A percentile compares a stretch with the other conserved stretches of the same genome.
Evolutionary conservation across 1,140 invertebrate genomes (phyloP).

Genomic region (Platorchestia sp.): DNA sequence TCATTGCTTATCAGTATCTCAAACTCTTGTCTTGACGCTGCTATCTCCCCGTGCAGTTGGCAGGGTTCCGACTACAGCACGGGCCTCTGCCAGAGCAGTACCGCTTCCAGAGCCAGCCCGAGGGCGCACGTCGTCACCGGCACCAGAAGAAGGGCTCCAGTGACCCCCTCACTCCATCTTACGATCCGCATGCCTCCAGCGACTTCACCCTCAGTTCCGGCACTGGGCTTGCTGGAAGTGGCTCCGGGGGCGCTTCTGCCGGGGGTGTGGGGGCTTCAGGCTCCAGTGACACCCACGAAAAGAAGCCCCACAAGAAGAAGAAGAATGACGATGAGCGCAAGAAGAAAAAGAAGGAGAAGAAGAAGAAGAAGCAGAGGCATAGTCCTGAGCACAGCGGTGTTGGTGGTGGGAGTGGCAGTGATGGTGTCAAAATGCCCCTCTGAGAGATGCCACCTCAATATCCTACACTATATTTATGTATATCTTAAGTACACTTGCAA

Average conservation of each 20-base stretch:
- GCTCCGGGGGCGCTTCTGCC: constrained; percentile 78
- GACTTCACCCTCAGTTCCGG: constrained; percentile 70
- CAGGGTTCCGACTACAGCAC: constrained; percentile 95
- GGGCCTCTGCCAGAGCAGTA: constrained; percentile 97
- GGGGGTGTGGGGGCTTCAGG: constrained; percentile 72
- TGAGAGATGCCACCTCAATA: constrained; percentile 12
- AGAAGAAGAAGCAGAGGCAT: constrained; percentile 91
- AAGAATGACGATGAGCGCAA: constrained; percentile 95
- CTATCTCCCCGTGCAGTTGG: constrained; percentile 76
- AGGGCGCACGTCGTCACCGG: constrained; percentile 87
- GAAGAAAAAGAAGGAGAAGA: constrained; percentile 94
- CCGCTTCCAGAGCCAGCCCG: constrained; percentile 89
- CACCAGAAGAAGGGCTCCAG: constrained; percentile 96
- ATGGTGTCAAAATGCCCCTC: neutral
- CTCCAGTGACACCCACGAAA: constrained; percentile 85
- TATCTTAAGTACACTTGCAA: neutral
- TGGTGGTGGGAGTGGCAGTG: neutral
- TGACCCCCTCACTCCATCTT: constrained; percentile 70
- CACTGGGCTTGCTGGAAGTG: constrained; percentile 66
- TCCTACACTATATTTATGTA: constrained; percentile 18
- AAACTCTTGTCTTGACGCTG: too few species aligned
- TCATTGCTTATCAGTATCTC: too few species aligned
- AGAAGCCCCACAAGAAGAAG: constrained; percentile 96
- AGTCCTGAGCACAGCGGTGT: constrained; percentile 85
- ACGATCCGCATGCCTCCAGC: constrained; percentile 69